A percentile compares a stretch with the other conserved stretches of the same genome.
Evolutionary conservation across 2,113 vertebrate species (phyloP).

Genomic region (Passer domesticus): DNA sequence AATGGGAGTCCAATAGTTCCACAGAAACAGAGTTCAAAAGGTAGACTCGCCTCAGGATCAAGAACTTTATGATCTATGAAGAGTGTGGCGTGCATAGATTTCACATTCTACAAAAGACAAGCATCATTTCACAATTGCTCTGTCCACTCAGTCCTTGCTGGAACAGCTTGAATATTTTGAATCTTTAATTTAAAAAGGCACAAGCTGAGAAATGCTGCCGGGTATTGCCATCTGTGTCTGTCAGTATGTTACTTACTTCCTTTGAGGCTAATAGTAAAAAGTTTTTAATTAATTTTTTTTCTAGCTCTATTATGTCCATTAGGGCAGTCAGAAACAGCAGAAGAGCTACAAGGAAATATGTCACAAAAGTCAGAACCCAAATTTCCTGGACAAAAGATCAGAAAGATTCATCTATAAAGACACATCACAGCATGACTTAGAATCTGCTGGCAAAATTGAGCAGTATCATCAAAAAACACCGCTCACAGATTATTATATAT

Average conservation of each 20-base stretch:
- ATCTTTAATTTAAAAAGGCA: neutral
- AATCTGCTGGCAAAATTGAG: neutral
- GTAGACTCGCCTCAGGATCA: neutral
- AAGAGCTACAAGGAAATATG: neutral
- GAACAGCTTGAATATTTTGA: neutral
- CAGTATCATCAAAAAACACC: neutral
- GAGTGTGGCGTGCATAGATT: neutral
- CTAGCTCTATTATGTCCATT: neutral
- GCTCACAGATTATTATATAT: neutral
- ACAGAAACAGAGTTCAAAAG: constrained; percentile 7
- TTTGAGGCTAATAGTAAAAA: neutral
- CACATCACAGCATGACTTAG: neutral
- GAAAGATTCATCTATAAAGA: neutral
- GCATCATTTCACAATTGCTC: neutral
- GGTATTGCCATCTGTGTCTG: neutral
- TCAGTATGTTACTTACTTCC: neutral
- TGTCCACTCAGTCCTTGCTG: neutral
- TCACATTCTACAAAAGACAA: neutral
- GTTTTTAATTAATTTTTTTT: neutral
- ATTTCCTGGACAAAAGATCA: neutral
- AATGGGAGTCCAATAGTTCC: neutral
- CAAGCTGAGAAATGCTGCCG: neutral
- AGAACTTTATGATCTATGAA: neutral
- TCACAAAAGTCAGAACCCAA: neutral
- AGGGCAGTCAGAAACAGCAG: neutral